Conservation (phyloP, 2,113 vertebrate species). For the Hypocryptadius cinnamomeus region DNA sequence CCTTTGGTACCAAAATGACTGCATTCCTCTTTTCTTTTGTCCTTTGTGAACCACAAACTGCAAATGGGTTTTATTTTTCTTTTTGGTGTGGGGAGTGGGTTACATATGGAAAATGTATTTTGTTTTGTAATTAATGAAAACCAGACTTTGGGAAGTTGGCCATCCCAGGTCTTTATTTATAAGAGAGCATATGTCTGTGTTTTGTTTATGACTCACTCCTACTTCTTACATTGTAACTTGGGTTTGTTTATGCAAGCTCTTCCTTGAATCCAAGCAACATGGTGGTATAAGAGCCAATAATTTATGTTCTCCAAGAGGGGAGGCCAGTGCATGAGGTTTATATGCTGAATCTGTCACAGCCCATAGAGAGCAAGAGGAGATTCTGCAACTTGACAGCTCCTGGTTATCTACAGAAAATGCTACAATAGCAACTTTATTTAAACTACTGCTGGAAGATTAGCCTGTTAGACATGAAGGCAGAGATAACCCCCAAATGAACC, state of each 20-base stretch:
- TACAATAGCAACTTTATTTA: conserved; percentile 16
- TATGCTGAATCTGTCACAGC: conserved; percentile 48
- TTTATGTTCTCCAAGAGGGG: conserved; percentile 40
- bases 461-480: background rate
- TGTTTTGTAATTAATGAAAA: conserved; percentile 74
- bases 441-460: background rate
- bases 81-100: conserved; percentile 30
- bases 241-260: conserved; percentile 71
- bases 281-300: conserved; percentile 58
- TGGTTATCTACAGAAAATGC: conserved; percentile 30
- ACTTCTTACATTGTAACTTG: conserved; percentile 66
- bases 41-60: conserved; percentile 44
- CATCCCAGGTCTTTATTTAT: conserved; percentile 72
- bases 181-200: conserved; percentile 71
- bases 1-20: conserved; percentile 23
- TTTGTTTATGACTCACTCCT: conserved; percentile 75
- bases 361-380: conserved; percentile 9
- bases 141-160: conserved; percentile 66
- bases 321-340: conserved; percentile 52
- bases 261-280: conserved; percentile 62
- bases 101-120: conserved; percentile 74
- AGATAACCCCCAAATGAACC: conserved; percentile 29
- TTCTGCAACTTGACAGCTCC: conserved; percentile 20
- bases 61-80: conserved; percentile 52
- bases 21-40: conserved; percentile 60